Base-by-base conservation (phyloP, 1,140 invertebrate genomes). In the Drosophila takahashii region DNA sequence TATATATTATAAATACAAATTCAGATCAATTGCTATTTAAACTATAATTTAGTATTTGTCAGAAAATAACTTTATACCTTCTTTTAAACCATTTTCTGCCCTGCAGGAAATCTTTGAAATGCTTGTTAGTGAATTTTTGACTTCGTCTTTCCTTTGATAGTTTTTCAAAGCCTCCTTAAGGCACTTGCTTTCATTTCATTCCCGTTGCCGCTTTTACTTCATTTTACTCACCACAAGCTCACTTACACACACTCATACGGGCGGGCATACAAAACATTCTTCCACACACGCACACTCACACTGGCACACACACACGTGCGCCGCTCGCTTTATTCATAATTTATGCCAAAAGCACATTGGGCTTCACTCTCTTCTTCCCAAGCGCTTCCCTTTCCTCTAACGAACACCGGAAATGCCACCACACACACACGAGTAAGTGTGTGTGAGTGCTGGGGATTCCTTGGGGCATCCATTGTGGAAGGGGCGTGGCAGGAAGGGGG, bases 281-380 rank as follows among this genome's bases (percentile, higher is more conserved):
- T 56, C 15, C 39, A 18, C 48, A 53, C 44, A 51, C 29, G 37
- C 37, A 51, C 48, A 64, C 47, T 32, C 64, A 62, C 27, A 29
- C 37, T 37, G 39, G 57, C 47, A 48, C 64, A 71, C 64, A 71
- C 53, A 80, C 67, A 80, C 81, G 72, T 79, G 81, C 60, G 59
- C 52, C 67, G 52, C 62, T 81, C 79, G 76, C 83, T 62, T 89
- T 79, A 89, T 87, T 89, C 83, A 87, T 87, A 87, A 87, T 87
- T 87, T 87, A 89, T 87, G 83, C 84, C 83, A 77, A 75, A 79
- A 87, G 84, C 83, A 86, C 81, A 86, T 81, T 86, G 81, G 81
- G 77, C 50, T 64, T 61, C 29, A 50, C 66, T 51, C 53, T 32
- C 29, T 37, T 64, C 6, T 44, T 69, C 5, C n/a, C 45, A 50